Conservation (phyloP, 2,888 invertebrate genomes). For the Dyspetes luteomarginatus region DNA sequence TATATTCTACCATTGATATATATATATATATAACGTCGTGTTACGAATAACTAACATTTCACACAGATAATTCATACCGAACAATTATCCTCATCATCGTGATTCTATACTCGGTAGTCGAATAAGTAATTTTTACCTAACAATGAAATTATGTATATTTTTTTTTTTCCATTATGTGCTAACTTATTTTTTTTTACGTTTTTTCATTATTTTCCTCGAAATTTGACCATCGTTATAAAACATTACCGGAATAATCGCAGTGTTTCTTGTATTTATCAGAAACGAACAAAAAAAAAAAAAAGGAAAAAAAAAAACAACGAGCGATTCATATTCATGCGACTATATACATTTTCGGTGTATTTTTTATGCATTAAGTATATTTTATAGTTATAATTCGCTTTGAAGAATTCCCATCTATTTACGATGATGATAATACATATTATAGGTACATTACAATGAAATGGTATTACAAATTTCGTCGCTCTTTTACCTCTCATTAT, state of each 20-base stretch:
- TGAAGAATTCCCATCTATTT: constrained; percentile 33
- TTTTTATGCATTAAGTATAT: constrained; percentile 22
- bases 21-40: constrained; percentile 63
- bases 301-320: constrained; percentile 31
- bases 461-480: constrained; percentile 29
- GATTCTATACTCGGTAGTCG: constrained; percentile 50
- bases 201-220: not conserved
- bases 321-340: constrained; percentile 53
- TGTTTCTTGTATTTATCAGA: too few species aligned
- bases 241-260: constrained; percentile 43
- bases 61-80: constrained; percentile 64
- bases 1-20: constrained; percentile 62
- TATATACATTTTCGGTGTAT: constrained; percentile 57
- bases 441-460: constrained; percentile 35
- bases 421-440: constrained; percentile 36
- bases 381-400: constrained; percentile 23
- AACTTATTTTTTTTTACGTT: not conserved
- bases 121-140: constrained; percentile 71
- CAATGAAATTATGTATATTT: constrained; percentile 40
- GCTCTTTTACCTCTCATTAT: not conserved
- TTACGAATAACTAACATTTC: constrained; percentile 64
- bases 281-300: too few species aligned
- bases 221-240: constrained; percentile 45
- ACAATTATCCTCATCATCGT: constrained; percentile 54
- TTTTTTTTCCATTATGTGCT: constrained; percentile 14